Conservation (phyloP, 1,140 invertebrate species). For the Drosophila rufa region DNA sequence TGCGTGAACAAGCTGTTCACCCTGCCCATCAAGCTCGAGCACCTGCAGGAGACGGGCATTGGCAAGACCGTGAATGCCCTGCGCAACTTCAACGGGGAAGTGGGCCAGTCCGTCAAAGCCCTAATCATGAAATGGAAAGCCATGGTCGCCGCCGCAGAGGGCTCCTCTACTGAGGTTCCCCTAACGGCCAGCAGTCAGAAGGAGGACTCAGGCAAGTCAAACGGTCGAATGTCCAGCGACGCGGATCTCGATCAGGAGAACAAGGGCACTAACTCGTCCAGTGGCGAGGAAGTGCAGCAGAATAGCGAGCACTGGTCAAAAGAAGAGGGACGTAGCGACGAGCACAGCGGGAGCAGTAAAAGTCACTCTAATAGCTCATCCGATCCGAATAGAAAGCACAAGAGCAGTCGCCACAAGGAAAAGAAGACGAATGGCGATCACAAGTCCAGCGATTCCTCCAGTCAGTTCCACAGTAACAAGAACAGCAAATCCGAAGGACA, state of each 20-base stretch:
- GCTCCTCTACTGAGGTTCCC: constrained; percentile 57
- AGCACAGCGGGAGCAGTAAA: constrained; percentile 31
- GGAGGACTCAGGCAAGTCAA: constrained; percentile 57
- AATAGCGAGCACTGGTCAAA: constrained; percentile 40
- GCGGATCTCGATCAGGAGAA: constrained; percentile 71
- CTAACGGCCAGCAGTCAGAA: constrained; percentile 39
- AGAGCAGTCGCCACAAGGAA: constrained; percentile 54
- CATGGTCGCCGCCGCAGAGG: constrained; percentile 91
- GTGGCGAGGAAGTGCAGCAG: constrained; percentile 40
- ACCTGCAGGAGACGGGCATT: constrained; percentile 93
- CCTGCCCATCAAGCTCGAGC: constrained; percentile 87
- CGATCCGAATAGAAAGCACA: constrained; percentile 55
- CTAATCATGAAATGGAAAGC: constrained; percentile 95
- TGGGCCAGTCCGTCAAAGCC: constrained; percentile 91
- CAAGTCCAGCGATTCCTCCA: constrained; percentile 49
- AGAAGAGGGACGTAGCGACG: constrained; percentile 33
- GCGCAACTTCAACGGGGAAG: constrained; percentile 91
- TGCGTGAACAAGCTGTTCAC: constrained; percentile 89
- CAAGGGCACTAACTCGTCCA: constrained; percentile 62
- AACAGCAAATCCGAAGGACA: constrained; percentile 42
- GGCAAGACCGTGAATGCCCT: constrained; percentile 94
- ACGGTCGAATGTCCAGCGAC: constrained; percentile 57
- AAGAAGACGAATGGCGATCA: constrained; percentile 36
- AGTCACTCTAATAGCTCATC: constrained; percentile 67
- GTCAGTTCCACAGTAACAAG: constrained; percentile 32